Evolutionary conservation across 2,888 invertebrate genomes (phyloP).

Genomic region (Ferdinandea cuprea): DNA sequence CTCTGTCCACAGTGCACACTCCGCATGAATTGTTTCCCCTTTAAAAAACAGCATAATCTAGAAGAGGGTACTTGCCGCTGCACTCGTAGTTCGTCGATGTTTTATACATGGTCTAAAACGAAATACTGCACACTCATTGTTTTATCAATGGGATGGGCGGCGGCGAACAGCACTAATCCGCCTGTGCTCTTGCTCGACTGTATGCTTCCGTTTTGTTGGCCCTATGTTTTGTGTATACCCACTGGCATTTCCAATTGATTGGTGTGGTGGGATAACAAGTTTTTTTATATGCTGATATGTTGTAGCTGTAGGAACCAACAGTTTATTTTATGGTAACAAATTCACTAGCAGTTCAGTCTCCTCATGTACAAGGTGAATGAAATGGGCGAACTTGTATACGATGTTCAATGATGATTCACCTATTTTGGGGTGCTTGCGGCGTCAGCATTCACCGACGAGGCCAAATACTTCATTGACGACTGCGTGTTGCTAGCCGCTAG

Average conservation of each 20-base stretch:
- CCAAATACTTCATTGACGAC: constrained; percentile 19
- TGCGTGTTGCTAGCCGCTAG: constrained; percentile 54
- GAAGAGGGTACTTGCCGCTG: constrained; percentile 30
- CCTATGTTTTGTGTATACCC: constrained; percentile 8
- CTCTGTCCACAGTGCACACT: constrained; percentile 32
- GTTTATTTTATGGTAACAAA: constrained; percentile 2
- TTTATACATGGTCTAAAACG: constrained; percentile 49
- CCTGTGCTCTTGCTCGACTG: constrained; percentile 35
- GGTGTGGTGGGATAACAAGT: constrained; percentile 66
- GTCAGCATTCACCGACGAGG: constrained; percentile 11
- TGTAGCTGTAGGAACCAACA: constrained; percentile 29
- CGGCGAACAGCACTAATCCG: constrained; percentile 53
- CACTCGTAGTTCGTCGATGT: constrained; percentile 20
- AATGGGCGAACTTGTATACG: constrained; percentile 33
- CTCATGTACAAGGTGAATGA: constrained; percentile 27
- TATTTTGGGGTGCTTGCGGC: constrained; percentile 32
- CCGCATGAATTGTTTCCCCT: constrained; percentile 39
- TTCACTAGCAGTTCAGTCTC: constrained; percentile 4
- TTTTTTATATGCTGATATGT: constrained; percentile 27
- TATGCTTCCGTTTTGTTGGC: constrained; percentile 63
- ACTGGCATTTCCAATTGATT: constrained; percentile 52
- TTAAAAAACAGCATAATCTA: constrained; percentile 21
- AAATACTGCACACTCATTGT: constrained; percentile 62
- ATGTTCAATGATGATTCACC: constrained; percentile 51
- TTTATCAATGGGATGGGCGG: constrained; percentile 73